phyloP scores from a whole-genome alignment of 2,113 vertebrate species.

The Cranoglanis bouderius region DNA sequence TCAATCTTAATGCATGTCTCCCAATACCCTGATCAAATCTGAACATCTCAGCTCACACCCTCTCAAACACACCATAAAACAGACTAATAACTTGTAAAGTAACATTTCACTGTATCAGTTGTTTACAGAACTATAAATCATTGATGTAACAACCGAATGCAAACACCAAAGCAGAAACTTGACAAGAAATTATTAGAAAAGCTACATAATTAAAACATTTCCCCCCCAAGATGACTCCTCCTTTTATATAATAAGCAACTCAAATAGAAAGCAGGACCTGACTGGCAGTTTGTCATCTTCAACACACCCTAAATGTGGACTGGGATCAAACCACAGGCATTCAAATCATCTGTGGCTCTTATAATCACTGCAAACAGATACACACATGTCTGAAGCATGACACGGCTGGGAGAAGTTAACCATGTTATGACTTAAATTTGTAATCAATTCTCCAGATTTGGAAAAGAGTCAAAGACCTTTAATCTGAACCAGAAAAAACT shows the following conservation, averaged over 20 bases:
- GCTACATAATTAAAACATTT: not conserved
- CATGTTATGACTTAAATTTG: not conserved
- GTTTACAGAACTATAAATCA: not conserved
- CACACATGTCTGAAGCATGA: not conserved
- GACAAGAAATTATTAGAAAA: not conserved
- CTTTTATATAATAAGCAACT: not conserved
- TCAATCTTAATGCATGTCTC: not conserved
- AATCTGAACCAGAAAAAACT: not conserved
- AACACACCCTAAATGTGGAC: conserved; percentile 4
- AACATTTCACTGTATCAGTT: conserved; percentile 3
- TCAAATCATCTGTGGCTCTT: not conserved
- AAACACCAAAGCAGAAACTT: conserved; percentile 1
- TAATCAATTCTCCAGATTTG: not conserved
- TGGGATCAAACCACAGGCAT: conserved; percentile 2
- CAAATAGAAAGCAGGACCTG: not conserved
- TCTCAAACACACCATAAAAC: not conserved
- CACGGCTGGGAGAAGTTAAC: not conserved
- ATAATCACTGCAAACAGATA: not conserved
- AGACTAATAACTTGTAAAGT: not conserved
- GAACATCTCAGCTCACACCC: not conserved
- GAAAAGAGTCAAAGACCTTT: not conserved
- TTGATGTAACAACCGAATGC: not conserved
- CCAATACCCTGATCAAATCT: not conserved
- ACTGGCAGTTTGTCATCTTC: not conserved
- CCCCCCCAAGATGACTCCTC: not conserved